Evolutionary conservation across 2,113 vertebrate genomes (phyloP), one percentile per base, ranked within the genome.

Genomic region (Lagenorhynchus albirostris): DNA sequence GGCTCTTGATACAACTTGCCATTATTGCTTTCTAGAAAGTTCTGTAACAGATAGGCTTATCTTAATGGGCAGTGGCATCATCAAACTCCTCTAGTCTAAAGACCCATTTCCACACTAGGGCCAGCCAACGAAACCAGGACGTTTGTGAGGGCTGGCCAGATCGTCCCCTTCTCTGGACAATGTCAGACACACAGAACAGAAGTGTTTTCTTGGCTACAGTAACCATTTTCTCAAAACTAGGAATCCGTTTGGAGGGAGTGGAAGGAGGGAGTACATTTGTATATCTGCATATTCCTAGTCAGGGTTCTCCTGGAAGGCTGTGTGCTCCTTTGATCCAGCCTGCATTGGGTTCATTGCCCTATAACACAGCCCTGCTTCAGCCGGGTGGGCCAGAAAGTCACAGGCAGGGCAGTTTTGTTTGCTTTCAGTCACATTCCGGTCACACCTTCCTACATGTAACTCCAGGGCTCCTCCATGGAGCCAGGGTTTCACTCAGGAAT

Each of bases 1-100:
- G 96, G 79, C 41, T 71, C 20, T 68, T 50, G 65, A 63, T 81
- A 85, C 65, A 91, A 96, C 47, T 7, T n/a, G 6, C 50, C 62
- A 4, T 73, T 73, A 63, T 13, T 94, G 58, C 58, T 96, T 96
- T 90, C 86, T 96, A 87, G 80, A 96, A 86, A 95, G 62, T 44
- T 89, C 63, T 94, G 38, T 76, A 62, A 73, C 23, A 92, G 62
- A 21, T 63, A 13, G 9, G 44, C 11, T 82, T 77, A 95, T 86
- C n/a, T 86, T 91, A 89, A 80, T 36, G 50, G 60, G 70, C 65
- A 41, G 3, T 65, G 17, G 44, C 71, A 41, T 47, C 53, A 44
- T 62, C 25, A 58, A 58, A 80, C 38, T 86, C 79, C 62, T 33
- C 67, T 58, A 36, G 44, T 73, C n/a, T 53, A 82, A 86, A 87